A percentile compares a stretch with the other conserved stretches of the same genome.
Conservation (phyloP, 1,140 invertebrate genomes). For the Lutraria rhynchaena region DNA sequence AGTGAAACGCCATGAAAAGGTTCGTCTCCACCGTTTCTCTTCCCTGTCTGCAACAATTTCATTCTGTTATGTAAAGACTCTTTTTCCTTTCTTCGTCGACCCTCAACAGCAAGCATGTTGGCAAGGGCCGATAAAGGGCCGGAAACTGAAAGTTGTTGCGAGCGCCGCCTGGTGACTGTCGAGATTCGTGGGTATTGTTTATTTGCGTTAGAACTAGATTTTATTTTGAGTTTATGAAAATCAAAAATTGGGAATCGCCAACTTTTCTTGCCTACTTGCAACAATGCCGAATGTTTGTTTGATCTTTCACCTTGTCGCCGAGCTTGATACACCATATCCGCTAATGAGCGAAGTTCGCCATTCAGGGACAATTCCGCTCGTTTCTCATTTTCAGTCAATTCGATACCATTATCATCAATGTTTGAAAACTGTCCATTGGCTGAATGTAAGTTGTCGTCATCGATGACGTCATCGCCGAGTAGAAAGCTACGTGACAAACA, state of each 20-base stretch:
- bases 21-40: constrained; percentile 8
- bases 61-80: constrained; percentile 41
- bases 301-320: background rate
- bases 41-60: constrained; percentile 43
- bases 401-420: background rate
- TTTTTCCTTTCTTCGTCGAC: constrained; percentile 24
- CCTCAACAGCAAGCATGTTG: constrained; percentile 49
- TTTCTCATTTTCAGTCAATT: constrained; percentile 8
- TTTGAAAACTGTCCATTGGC: background rate
- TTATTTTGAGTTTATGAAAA: background rate
- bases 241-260: constrained; percentile 10
- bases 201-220: background rate
- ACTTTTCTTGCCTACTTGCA: constrained; percentile 24
- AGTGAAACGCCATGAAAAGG: background rate
- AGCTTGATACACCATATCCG: constrained; percentile 21
- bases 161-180: background rate
- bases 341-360: constrained; percentile 16
- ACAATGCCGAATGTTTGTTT: background rate
- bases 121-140: constrained; percentile 54
- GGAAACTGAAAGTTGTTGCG: constrained; percentile 52
- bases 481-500: background rate
- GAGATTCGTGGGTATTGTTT: background rate
- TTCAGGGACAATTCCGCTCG: constrained; percentile 15
- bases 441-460: background rate
- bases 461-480: constrained; percentile 23